phyloP scores from a whole-genome alignment of 1,140 invertebrate species.

The Diabrotica virgifera region DNA sequence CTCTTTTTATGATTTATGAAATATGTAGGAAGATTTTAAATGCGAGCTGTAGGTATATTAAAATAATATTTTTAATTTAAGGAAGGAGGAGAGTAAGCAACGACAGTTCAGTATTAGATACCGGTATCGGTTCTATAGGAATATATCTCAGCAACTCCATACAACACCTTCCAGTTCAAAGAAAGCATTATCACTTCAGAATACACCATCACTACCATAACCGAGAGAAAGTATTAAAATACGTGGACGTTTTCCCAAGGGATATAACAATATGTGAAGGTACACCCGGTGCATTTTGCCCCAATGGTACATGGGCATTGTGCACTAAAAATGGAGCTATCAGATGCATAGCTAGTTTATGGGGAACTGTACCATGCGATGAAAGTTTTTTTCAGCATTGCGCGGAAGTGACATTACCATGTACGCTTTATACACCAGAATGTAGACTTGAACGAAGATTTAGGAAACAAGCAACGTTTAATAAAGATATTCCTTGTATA shows the following conservation, averaged over 20 bases:
- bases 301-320: constrained; percentile 25
- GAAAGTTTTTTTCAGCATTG: constrained; percentile 23
- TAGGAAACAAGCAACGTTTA: constrained; percentile 18
- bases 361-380: constrained; percentile 24
- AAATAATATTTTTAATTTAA: too few species aligned
- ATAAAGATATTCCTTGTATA: constrained; percentile 26
- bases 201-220: constrained; percentile 34
- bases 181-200: constrained; percentile 26
- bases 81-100: too few species aligned
- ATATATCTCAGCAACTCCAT: constrained; percentile 27
- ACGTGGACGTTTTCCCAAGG: constrained; percentile 19
- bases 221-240: constrained; percentile 20
- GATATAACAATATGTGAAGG: constrained; percentile 25
- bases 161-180: constrained; percentile 20
- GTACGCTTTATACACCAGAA: neutral
- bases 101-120: constrained; percentile 12
- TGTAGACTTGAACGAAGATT: constrained; percentile 1
- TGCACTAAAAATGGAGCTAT: constrained; percentile 29
- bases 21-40: too few species aligned
- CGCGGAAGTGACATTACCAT: constrained; percentile 11
- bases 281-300: constrained; percentile 23
- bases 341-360: constrained; percentile 29
- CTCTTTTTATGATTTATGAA: too few species aligned
- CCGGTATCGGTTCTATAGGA: constrained; percentile 23
- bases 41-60: too few species aligned